These are phyloP conservation scores for Heliconius himera DNA, from an alignment of 1,140 invertebrate species.

Conservation along the genomic window DNA sequence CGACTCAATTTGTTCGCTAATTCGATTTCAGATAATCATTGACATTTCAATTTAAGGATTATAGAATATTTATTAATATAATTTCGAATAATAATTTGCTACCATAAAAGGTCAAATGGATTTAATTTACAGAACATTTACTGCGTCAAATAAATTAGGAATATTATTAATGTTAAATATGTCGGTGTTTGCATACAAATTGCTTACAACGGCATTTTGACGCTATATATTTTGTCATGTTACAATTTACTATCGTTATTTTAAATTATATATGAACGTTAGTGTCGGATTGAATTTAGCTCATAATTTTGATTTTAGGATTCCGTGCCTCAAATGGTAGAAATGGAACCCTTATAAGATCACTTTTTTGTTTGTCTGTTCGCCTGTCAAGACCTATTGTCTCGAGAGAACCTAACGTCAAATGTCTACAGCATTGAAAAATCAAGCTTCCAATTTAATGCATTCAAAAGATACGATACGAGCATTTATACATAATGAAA, in stretches of 20 bases:
- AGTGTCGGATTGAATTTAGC: not conserved
- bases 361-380: too few relatives aligned
- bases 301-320: too few relatives aligned
- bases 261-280: not conserved
- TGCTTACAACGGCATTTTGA: not conserved
- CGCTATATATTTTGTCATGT: not conserved
- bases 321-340: too few relatives aligned
- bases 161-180: slow-evolving; percentile 10
- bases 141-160: too few relatives aligned
- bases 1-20: not conserved
- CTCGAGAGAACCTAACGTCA: too few relatives aligned
- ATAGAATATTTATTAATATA: slow-evolving; percentile 1
- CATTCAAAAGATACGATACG: too few relatives aligned
- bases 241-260: slow-evolving; percentile 2
- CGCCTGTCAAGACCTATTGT: too few relatives aligned
- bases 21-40: not conserved
- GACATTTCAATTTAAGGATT: not conserved
- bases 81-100: not conserved
- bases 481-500: too few relatives aligned
- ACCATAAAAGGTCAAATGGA: slow-evolving; percentile 3
- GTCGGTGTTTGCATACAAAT: slow-evolving; percentile 5
- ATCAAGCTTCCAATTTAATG: too few relatives aligned
- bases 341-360: too few relatives aligned
- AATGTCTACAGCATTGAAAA: too few relatives aligned
- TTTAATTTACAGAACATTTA: not conserved